These are phyloP conservation scores for Cybosia mesomella DNA, from an alignment of 2,888 invertebrate species.

Conservation along the genomic window DNA sequence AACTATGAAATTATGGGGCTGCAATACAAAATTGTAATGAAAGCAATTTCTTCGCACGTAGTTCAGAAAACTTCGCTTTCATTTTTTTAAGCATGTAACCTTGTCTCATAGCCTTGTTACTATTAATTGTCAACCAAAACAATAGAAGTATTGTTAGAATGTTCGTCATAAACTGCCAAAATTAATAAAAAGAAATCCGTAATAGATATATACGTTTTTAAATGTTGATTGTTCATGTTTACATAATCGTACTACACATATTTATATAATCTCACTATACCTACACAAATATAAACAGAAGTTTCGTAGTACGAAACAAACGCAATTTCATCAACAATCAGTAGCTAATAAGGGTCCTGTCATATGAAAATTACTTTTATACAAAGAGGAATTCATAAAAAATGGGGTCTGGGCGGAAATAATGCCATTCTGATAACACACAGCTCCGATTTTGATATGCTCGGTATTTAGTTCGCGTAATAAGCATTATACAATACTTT, in stretches of 20 bases:
- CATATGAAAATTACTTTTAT: neutral
- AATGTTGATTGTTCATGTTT: neutral
- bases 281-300: neutral
- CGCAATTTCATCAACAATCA: neutral
- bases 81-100: neutral
- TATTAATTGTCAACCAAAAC: neutral
- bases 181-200: too few species aligned
- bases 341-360: neutral
- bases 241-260: neutral
- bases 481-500: constrained; percentile 22
- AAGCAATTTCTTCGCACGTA: neutral
- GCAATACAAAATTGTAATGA: too few species aligned
- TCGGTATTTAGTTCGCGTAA: constrained; percentile 19
- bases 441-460: constrained; percentile 3
- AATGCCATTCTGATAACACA: constrained; percentile 2
- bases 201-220: too few species aligned
- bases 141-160: neutral
- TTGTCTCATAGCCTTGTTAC: neutral
- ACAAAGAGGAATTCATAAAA: constrained; percentile 2
- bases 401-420: neutral
- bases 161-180: neutral
- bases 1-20: too few species aligned
- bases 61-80: neutral
- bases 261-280: neutral
- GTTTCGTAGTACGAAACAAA: neutral